These are phyloP conservation scores for Synodontis membranacea DNA, from an alignment of 2,113 vertebrate genomes.

Conservation along the genomic window DNA sequence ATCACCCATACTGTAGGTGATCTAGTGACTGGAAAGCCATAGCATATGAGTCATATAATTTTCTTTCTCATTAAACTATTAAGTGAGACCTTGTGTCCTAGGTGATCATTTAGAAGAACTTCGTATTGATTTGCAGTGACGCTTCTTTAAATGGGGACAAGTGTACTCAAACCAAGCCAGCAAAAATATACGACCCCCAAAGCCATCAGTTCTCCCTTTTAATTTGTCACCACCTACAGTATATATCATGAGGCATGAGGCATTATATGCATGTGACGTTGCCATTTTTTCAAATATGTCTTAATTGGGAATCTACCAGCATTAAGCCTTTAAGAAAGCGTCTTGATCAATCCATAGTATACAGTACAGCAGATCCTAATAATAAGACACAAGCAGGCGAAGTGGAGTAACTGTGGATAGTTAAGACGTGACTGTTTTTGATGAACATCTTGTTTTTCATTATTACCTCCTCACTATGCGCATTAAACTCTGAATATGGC, in stretches of 20 bases:
- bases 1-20: neutral
- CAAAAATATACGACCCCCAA: neutral
- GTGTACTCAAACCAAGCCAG: neutral
- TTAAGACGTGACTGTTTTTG: neutral
- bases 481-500: constrained; percentile 9
- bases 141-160: neutral
- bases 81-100: neutral
- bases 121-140: neutral
- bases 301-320: neutral
- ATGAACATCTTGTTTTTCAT: neutral
- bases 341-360: neutral
- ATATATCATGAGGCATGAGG: neutral
- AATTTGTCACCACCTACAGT: neutral
- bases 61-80: neutral
- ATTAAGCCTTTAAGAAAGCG: neutral
- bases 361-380: neutral
- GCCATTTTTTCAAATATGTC: neutral
- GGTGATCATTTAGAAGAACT: neutral
- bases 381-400: neutral
- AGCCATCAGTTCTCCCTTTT: neutral
- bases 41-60: neutral
- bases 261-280: neutral
- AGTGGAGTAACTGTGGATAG: neutral
- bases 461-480: neutral
- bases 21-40: neutral